Base-by-base conservation (phyloP, 53 echinoderm and acorn worm genomes). In the Luidia sarsii region DNA sequence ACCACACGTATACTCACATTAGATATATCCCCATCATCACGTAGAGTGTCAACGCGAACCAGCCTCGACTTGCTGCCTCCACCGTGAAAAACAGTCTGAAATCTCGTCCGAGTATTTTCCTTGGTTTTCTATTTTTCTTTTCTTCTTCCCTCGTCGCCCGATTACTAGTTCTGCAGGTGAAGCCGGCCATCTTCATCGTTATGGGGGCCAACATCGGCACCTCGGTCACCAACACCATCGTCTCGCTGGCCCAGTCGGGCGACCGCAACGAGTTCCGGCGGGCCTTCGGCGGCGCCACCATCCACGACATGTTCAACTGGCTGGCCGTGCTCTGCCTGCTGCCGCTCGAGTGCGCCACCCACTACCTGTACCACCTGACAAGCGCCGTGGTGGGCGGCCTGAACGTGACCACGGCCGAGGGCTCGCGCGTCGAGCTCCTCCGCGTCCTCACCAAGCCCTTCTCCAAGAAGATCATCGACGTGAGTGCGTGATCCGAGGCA, bases 281-380 rank as follows among this genome's bases (percentile, higher is more conserved):
- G 33, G 91, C 91, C 15, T 91, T 91, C 54, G 91, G 87, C 10
- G 82, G 83, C 10, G 91, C 91, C 25, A 91, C 91, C 8, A 71
- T 91, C 64, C 91, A 91, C 33, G 91, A 91, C 59, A 82, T 91
- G 79, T 91, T 91, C 87, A 90, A 91, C 91, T 91, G 91, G 91
- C 48, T 91, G 38, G 62, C 74, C 18, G 87, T 83, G 33, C 24
- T 83, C 27, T 68, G 87, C 33, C 72, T 91, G 24, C 66, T 91
- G 14, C 91, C 91, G 0, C 11, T 87, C 43, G 91, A 91, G 50
- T 74, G 83, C n/a, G 55, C 65, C 15, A 91, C 91, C 3, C 36
- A 77, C 4, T 91, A 90, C 50, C 80, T 91, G 4, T 91, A 80
- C 46, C 70, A 68, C 16, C 48, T 91, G 28, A 87, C 86, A 0